Conservation (phyloP, 1,140 invertebrate genomes). For the Euura saliciscinereae region DNA sequence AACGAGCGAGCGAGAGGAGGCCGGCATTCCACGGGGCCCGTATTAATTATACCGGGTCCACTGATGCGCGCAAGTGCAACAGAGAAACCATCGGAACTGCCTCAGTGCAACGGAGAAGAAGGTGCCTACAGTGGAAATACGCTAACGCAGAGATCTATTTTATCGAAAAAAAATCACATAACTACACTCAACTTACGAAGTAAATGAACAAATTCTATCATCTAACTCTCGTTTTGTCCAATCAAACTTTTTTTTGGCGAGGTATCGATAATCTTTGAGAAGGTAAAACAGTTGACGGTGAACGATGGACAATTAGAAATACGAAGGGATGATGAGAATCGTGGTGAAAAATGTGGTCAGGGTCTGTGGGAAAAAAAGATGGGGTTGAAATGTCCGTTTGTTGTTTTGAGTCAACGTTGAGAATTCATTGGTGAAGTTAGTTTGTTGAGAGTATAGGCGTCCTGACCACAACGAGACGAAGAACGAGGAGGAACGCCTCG, state of each 20-base stretch:
- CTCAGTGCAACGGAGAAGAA: neutral
- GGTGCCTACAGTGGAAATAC: conserved; percentile 31
- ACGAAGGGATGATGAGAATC: too few species aligned
- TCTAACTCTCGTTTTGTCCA: neutral
- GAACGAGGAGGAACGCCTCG: conserved; percentile 21
- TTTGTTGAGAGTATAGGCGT: conserved; percentile 28
- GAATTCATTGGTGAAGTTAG: conserved; percentile 21
- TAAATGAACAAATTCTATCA: conserved; percentile 18
- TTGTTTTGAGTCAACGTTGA: neutral
- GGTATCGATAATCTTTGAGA: conserved; percentile 1
- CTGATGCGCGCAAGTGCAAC: conserved; percentile 44
- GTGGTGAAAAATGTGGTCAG: too few species aligned
- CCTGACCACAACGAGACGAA: conserved; percentile 18
- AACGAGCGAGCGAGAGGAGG: conserved; percentile 47
- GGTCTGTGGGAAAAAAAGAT: too few species aligned
- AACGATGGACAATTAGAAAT: too few species aligned
- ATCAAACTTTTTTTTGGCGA: neutral
- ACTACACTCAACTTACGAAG: neutral
- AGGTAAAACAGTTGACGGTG: neutral
- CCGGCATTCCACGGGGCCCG: conserved; percentile 57
- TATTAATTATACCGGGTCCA: conserved; percentile 57
- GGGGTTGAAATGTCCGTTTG: neutral
- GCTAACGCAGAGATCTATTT: conserved; percentile 39
- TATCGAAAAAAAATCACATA: neutral
- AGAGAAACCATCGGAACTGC: conserved; percentile 28